These are phyloP conservation scores for Pyrocephalus nanus DNA, from an alignment of 2,797 vertebrate genomes.

Conservation along the genomic window DNA sequence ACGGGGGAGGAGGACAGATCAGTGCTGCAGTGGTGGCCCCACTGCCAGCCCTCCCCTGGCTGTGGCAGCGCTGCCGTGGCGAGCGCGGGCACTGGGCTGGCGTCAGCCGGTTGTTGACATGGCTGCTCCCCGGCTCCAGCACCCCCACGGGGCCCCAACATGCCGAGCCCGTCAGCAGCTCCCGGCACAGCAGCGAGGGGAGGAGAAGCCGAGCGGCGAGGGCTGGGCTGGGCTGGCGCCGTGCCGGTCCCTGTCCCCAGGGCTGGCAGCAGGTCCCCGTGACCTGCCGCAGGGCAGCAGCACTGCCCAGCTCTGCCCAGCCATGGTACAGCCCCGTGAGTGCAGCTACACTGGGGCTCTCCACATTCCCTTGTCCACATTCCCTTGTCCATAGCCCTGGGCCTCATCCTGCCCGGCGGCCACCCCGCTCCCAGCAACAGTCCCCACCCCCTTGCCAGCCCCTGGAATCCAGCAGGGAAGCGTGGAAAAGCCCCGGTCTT, in stretches of 20 bases:
- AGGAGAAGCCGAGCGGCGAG: neutral
- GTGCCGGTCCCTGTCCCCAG: neutral
- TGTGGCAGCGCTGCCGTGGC: accelerated
- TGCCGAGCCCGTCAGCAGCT: neutral
- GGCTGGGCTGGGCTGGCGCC: neutral
- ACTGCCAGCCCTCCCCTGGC: neutral
- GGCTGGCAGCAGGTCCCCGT: neutral
- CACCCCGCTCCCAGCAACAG: neutral
- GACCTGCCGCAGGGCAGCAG: neutral
- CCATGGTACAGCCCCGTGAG: accelerated
- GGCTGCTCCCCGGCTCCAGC: neutral
- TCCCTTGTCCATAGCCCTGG: neutral
- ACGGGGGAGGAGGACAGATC: neutral
- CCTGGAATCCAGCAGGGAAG: accelerated
- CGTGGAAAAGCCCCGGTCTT: neutral
- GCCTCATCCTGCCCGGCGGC: neutral
- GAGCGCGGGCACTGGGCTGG: neutral
- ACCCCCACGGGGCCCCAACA: neutral
- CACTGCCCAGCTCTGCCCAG: accelerated
- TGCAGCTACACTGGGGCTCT: accelerated
- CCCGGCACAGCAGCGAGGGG: accelerated
- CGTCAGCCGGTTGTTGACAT: neutral
- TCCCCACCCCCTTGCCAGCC: neutral
- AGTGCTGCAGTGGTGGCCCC: accelerated
- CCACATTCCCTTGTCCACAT: neutral